phyloP scores from a whole-genome alignment of 2,888 invertebrate species.

The Drosophila quinaria region DNA sequence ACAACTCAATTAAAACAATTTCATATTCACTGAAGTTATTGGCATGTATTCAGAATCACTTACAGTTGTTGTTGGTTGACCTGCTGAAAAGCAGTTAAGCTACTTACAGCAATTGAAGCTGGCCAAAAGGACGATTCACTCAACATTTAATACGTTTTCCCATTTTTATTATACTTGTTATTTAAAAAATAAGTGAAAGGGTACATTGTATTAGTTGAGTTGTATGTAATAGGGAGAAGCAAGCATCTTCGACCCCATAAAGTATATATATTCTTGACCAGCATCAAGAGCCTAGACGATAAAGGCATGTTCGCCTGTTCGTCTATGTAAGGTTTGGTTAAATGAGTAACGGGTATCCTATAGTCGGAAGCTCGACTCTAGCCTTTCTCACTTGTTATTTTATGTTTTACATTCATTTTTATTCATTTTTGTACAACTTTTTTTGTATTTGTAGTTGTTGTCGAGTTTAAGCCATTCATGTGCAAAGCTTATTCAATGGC shows the following conservation, averaged over 20 bases:
- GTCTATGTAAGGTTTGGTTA: too few relatives aligned
- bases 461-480: conserved; percentile 25
- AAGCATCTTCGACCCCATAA: too few relatives aligned
- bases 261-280: too few relatives aligned
- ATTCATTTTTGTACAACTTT: conserved; percentile 1
- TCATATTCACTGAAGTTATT: conserved; percentile 2
- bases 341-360: too few relatives aligned
- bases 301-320: too few relatives aligned
- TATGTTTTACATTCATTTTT: conserved; percentile 6
- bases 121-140: conserved; percentile 21
- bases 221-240: too few relatives aligned
- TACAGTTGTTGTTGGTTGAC: conserved; percentile 16
- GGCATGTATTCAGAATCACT: neutral
- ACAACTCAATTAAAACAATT: neutral
- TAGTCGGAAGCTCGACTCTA: too few relatives aligned
- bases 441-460: neutral
- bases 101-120: conserved; percentile 45
- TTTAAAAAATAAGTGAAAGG: too few relatives aligned
- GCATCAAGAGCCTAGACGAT: too few relatives aligned
- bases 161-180: too few relatives aligned
- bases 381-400: too few relatives aligned
- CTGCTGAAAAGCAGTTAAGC: conserved; percentile 29
- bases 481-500: conserved; percentile 16
- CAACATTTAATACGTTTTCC: conserved; percentile 50
- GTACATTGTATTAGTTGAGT: too few relatives aligned